These are phyloP conservation scores for Pipra filicauda DNA, from an alignment of 2,113 vertebrate species.

Conservation along the genomic window DNA sequence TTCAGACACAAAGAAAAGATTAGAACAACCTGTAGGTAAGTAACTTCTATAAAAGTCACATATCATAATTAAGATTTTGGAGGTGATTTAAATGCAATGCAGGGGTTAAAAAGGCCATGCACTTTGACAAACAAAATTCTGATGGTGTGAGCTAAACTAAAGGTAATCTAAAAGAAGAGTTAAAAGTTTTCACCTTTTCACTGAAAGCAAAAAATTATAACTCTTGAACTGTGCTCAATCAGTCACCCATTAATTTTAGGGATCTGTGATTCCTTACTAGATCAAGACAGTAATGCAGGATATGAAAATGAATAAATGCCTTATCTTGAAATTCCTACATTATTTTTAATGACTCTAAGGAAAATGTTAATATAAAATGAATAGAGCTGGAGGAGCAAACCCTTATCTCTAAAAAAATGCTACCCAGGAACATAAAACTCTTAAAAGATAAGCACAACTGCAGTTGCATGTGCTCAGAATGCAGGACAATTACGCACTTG, in stretches of 20 bases:
- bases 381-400: not conserved
- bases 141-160: not conserved
- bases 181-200: not conserved
- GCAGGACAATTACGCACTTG: not conserved
- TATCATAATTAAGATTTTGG: not conserved
- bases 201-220: not conserved
- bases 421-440: not conserved
- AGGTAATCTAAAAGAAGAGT: not conserved
- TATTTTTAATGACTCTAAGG: not conserved
- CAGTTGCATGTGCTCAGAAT: constrained; percentile 40
- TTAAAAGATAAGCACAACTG: not conserved
- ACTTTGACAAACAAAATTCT: not conserved
- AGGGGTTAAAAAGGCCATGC: not conserved
- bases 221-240: not conserved
- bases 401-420: not conserved
- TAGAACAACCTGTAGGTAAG: not conserved
- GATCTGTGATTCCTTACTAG: not conserved
- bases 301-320: not conserved
- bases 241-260: not conserved
- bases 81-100: not conserved
- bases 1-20: not conserved
- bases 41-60: fast-evolving
- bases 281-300: not conserved
- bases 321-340: not conserved
- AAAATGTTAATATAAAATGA: not conserved